phyloP scores from a whole-genome alignment of 2,113 vertebrate species.

The Megaleporinus macrocephalus region DNA sequence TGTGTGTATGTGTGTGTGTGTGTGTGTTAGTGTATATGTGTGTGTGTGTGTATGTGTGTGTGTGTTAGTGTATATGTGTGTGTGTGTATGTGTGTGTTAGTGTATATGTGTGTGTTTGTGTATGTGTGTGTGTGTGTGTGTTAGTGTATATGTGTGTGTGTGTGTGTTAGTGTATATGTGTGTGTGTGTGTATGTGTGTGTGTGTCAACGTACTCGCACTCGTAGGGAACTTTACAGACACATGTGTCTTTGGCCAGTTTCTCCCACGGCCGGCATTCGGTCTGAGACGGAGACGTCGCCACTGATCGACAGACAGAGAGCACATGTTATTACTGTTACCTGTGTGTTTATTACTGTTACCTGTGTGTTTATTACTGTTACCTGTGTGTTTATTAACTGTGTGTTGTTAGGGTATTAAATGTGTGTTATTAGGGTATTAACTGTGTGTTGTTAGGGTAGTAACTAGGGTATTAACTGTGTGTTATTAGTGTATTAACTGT shows the following conservation, averaged over 20 bases:
- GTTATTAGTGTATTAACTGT: too few relatives aligned
- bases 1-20: constrained; percentile 13
- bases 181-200: constrained; percentile 13
- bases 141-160: background rate
- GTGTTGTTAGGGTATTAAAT: too few relatives aligned
- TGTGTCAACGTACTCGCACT: constrained; percentile 83
- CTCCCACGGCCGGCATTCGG: constrained; percentile 85
- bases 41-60: constrained; percentile 18
- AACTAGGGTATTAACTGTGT: too few relatives aligned
- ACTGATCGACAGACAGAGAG: background rate
- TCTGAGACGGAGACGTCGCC: background rate
- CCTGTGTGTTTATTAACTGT: too few relatives aligned
- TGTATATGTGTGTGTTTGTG: background rate
- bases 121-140: background rate
- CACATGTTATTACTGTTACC: too few relatives aligned
- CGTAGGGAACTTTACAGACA: constrained; percentile 85
- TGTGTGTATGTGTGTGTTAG: background rate
- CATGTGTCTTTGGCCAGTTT: constrained; percentile 76
- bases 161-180: background rate
- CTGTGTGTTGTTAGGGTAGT: too few relatives aligned
- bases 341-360: too few relatives aligned
- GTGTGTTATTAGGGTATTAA: too few relatives aligned
- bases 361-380: too few relatives aligned
- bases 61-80: constrained; percentile 75
- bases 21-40: background rate